Percentiles rank a stretch among this genome's conserved stretches.
Evolutionary conservation across 37 sponge, comb jelly and placozoan species (phyloP).

Genomic region (Ianthella basta): DNA sequence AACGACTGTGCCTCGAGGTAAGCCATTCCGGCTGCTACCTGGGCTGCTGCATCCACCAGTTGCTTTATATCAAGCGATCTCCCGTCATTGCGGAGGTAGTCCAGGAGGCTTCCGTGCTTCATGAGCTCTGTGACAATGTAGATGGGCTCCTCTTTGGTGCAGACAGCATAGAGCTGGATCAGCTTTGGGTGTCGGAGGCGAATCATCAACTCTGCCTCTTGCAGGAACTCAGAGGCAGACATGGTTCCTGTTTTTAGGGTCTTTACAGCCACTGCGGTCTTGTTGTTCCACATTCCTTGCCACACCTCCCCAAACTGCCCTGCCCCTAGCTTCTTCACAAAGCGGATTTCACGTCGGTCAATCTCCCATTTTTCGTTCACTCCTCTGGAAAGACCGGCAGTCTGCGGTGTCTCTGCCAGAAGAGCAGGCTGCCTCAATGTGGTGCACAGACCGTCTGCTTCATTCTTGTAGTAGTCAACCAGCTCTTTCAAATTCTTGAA

Average conservation of each 20-base stretch:
- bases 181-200: constrained; percentile 56
- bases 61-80: constrained; percentile 46
- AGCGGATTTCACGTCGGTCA: constrained; percentile 23
- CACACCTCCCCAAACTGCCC: constrained; percentile 65
- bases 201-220: constrained; percentile 73
- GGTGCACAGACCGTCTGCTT: constrained; percentile 72
- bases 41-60: constrained; percentile 64
- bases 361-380: constrained; percentile 50
- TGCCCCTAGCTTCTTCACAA: constrained; percentile 37
- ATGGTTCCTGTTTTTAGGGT: constrained; percentile 69
- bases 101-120: constrained; percentile 69
- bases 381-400: constrained; percentile 55
- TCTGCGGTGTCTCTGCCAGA: constrained; percentile 79
- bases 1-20: constrained; percentile 76
- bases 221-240: constrained; percentile 56
- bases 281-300: constrained; percentile 60
- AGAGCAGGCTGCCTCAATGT: constrained; percentile 77
- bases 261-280: constrained; percentile 59
- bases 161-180: constrained; percentile 76
- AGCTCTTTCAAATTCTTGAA: constrained; percentile 89
- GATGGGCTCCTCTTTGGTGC: constrained; percentile 74
- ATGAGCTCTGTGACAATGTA: constrained; percentile 79
- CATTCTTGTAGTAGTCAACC: constrained; percentile 77
- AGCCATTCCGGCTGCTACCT: constrained; percentile 77
- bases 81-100: constrained; percentile 68